Conservation (phyloP, 1,140 invertebrate genomes). For the Aradophagus sp. region DNA sequence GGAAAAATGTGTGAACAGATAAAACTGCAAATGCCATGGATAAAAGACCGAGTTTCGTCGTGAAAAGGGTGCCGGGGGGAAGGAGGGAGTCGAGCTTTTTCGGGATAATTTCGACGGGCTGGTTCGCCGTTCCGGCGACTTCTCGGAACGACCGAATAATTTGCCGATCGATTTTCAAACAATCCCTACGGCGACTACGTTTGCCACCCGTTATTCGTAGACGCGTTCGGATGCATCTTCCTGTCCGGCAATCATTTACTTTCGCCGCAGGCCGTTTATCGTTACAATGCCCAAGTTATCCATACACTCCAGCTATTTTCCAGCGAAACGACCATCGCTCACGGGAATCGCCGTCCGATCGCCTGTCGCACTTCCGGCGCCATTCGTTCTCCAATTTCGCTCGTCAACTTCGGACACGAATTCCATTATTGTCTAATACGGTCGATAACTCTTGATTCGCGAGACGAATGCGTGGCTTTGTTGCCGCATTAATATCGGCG, state of each 20-base stretch:
- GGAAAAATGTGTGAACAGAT: slow-evolving; percentile 53
- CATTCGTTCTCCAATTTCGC: slow-evolving; percentile 46
- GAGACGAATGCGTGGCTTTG: slow-evolving; percentile 2
- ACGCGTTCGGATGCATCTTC: slow-evolving; percentile 56
- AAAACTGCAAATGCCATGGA: slow-evolving; percentile 47
- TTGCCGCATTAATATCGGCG: too few relatives aligned
- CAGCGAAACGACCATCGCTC: slow-evolving; percentile 66
- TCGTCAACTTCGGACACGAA: slow-evolving; percentile 34
- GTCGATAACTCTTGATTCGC: slow-evolving; percentile 17
- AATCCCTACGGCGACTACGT: slow-evolving; percentile 5
- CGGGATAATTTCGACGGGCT: too few relatives aligned
- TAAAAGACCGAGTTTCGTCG: slow-evolving; percentile 36
- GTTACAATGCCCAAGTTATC: slow-evolving; percentile 73
- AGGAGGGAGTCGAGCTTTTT: too few relatives aligned
- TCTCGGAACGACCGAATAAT: too few relatives aligned
- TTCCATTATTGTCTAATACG: slow-evolving; percentile 28
- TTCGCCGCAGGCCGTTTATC: slow-evolving; percentile 69
- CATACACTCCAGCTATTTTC: slow-evolving; percentile 73
- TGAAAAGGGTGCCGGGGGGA: slow-evolving; percentile 22
- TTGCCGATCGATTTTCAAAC: slow-evolving; percentile 14
- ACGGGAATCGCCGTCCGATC: slow-evolving; percentile 61
- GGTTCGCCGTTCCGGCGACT: too few relatives aligned
- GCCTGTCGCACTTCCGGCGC: slow-evolving; percentile 58
- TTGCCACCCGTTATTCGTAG: slow-evolving; percentile 16
- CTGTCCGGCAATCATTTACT: slow-evolving; percentile 72